Base-by-base conservation (phyloP, 2,797 vertebrate species). In the Notolepis coatsorum region DNA sequence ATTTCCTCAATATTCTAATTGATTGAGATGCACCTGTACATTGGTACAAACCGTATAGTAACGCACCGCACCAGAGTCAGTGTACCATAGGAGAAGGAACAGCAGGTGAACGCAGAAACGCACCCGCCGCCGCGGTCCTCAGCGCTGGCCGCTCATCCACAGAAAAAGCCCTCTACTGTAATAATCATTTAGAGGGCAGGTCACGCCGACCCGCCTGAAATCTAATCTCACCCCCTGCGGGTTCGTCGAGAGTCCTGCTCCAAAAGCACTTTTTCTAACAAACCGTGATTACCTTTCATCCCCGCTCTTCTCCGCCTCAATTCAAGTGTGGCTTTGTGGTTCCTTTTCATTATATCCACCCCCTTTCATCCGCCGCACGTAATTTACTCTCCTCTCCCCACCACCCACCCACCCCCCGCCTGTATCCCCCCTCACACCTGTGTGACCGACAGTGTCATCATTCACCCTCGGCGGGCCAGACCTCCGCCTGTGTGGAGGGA, bases 201-300 rank as follows among this genome's bases (percentile, higher is more conserved):
- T 70, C 75, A 76, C 25, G 21, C 62, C 43, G 37, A 65, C 77
- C 60, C 47, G 39, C 27, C 12, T 64, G 6, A 70, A 84, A 76
- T 82, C 73, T 80, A 62, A 82, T 86, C 80, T 65, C 39, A 51
- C 38, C 41, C 17, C 35, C n/a, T n/a, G 70, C 73, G 64, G 35
- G 49, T 69, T 70, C 43, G 67, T 82, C 69, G n/a, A 69, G 67
- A 68, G 63, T 69, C 81, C 45, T 80, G 75, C 84, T 79, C 61
- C 57, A 52, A 54, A 78, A 79, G 71, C 79, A 73, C 48, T 59
- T 85, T 75, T 82, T 77, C 64, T 73, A 84, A 87, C 85, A 62
- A 86, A 75, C 59, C 55, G 18, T 78, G 78, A 89, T 87, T 79
- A 85, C 77, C 73, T 78, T 74, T 75, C 71, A 75, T 71, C 58